Evolutionary conservation across 1,140 invertebrate genomes (phyloP).

Genomic region (Protaetia brevitarsis): DNA sequence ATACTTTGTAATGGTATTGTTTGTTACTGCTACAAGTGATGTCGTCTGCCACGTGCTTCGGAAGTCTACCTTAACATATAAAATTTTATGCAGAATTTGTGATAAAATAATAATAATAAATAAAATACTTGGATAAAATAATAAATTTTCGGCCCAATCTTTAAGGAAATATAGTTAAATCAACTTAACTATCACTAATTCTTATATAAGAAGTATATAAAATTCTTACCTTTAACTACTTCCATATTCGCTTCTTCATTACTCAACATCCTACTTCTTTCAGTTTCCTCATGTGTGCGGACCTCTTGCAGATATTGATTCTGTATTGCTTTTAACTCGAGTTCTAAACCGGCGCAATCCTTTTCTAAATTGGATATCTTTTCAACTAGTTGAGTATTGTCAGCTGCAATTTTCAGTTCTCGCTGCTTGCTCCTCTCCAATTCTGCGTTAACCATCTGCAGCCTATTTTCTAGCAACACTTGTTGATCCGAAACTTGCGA

Average conservation of each 20-base stretch:
- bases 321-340: slow-evolving; percentile 85
- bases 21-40: too few species aligned
- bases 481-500: slow-evolving; percentile 68
- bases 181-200: not conserved
- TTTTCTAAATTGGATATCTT: slow-evolving; percentile 84
- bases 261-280: slow-evolving; percentile 75
- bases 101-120: too few species aligned
- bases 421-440: slow-evolving; percentile 68
- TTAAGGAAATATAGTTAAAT: too few species aligned
- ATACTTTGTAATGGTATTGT: too few species aligned
- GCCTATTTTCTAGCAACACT: slow-evolving; percentile 73
- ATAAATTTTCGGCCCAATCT: too few species aligned
- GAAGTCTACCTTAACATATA: too few species aligned
- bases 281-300: slow-evolving; percentile 83
- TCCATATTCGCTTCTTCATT: slow-evolving; percentile 89
- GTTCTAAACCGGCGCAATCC: slow-evolving; percentile 77
- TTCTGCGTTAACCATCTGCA: slow-evolving; percentile 69
- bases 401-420: slow-evolving; percentile 68
- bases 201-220: not conserved
- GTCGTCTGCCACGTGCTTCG: too few species aligned
- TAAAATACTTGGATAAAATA: too few species aligned
- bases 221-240: slow-evolving; percentile 74
- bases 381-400: slow-evolving; percentile 76
- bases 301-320: slow-evolving; percentile 87
- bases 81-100: not conserved